Percentiles rank a stretch among this genome's conserved stretches.
These are phyloP conservation scores for Luperina testacea DNA, from an alignment of 2,888 invertebrate species.

Conservation along the genomic window DNA sequence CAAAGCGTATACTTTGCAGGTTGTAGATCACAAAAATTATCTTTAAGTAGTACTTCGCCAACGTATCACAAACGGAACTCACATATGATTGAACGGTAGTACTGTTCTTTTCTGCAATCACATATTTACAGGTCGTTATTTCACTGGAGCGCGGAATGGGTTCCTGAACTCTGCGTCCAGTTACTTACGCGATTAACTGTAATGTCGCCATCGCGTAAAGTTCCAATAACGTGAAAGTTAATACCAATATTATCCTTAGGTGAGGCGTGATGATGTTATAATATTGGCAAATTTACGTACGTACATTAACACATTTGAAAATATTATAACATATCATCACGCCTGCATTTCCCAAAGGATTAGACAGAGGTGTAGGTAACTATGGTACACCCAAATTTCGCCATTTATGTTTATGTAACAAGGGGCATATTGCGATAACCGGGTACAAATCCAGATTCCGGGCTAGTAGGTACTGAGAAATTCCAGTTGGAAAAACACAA, in stretches of 20 bases:
- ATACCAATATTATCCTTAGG: constrained; percentile 25
- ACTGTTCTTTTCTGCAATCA: constrained; percentile 14
- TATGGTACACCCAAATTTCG: neutral
- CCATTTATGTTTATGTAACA: neutral
- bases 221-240: constrained; percentile 37
- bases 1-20: constrained; percentile 11
- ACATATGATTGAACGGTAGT: constrained; percentile 12
- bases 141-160: constrained; percentile 67
- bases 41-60: constrained; percentile 10
- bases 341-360: neutral
- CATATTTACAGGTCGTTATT: constrained; percentile 61
- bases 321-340: neutral
- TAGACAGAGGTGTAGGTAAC: neutral
- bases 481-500: neutral
- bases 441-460: neutral
- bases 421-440: neutral
- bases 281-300: no score
- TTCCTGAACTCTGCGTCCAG: constrained; percentile 56
- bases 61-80: constrained; percentile 4
- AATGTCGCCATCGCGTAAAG: constrained; percentile 16
- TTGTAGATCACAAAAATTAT: constrained; percentile 18
- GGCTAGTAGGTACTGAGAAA: neutral
- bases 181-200: constrained; percentile 62
- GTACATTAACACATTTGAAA: neutral
- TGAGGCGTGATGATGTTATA: neutral